These are phyloP conservation scores for Teleiodes luculella DNA, from an alignment of 2,888 invertebrate genomes.

Conservation along the genomic window DNA sequence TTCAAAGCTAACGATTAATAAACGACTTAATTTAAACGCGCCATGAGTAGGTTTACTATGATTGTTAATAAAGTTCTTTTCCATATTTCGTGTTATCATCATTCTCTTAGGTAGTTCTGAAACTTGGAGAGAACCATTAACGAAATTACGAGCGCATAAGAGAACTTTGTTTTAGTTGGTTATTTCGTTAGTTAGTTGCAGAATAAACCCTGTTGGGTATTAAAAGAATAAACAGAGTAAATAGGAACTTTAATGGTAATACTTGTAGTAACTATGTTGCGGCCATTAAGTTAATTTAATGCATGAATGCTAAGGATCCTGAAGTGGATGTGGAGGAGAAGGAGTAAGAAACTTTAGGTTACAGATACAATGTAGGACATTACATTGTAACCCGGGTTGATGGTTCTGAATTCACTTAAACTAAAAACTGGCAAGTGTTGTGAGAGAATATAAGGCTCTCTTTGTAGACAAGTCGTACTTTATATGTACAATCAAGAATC, in stretches of 20 bases:
- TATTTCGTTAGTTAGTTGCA: slow-evolving; percentile 9
- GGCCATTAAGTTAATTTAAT: slow-evolving; percentile 6
- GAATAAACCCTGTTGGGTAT: slow-evolving; percentile 7
- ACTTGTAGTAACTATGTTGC: slow-evolving; percentile 5
- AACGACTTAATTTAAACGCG: too few species aligned
- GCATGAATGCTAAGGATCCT: slow-evolving; percentile 10
- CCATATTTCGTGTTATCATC: slow-evolving; percentile 9
- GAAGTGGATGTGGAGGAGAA: background rate
- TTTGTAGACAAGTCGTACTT: too few species aligned
- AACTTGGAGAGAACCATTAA: slow-evolving; percentile 8
- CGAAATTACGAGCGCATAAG: slow-evolving; percentile 10
- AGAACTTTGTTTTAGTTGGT: slow-evolving; percentile 10
- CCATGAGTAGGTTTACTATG: too few species aligned
- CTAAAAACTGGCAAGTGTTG: background rate
- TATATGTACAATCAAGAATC: too few species aligned
- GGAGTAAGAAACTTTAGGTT: slow-evolving; percentile 4
- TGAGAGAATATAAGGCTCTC: too few species aligned
- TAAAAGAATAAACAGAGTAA: slow-evolving; percentile 8
- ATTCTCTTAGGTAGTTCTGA: slow-evolving; percentile 4
- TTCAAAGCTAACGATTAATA: too few species aligned
- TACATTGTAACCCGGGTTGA: background rate
- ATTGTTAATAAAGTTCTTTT: slow-evolving; percentile 12
- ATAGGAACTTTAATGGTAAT: slow-evolving; percentile 6
- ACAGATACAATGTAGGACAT: background rate
- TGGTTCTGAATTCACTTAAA: background rate